Evolutionary conservation across 2,797 vertebrate species (phyloP), one percentile per base, ranked within the genome.

Genomic region (Perodicticus potto): DNA sequence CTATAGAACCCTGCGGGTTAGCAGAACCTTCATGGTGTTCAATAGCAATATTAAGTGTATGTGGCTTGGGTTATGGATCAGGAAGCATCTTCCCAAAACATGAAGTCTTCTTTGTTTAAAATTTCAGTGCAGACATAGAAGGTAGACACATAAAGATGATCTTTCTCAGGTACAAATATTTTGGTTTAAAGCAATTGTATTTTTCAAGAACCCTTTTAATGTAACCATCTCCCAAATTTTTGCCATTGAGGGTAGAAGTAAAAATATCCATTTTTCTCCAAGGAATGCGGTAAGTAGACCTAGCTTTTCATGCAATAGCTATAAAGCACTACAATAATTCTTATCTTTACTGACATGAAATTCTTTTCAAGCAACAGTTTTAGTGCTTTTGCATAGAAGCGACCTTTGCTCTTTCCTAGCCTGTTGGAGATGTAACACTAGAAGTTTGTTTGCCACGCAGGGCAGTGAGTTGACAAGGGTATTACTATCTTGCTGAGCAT

Each of bases 321-420:
- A 57, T 82, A 92, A 96, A 97, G 92, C 72, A 80, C 81, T 34
- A 8, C 88, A 92, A 89, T 69, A 96, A 77, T 97, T 97, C 92
- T 97, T 93, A 72, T 95, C 94, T 94, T 55, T 45, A 77, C 76
- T 95, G 93, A 96, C 93, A 77, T 55, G 94, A 97, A 92, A 95
- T 97, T 96, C 2, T 95, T 98, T 97, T 97, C 78, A 96, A 97
- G 96, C 83, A 97, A 43, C 96, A 95, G 81, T 97, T 97, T 97
- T 97, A 96, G 88, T 73, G 95, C 90, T 94, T 95, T 94, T 96
- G 94, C 81, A 89, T 92, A 81, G 40, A 61, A 37, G 86, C 97
- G 96, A 98, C 97, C 97, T 98, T 94, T 98, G 92, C 96, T 96
- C 89, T 93, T 94, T 57, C 13, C 89, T 43, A 93, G 91, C 74